phyloP scores from a whole-genome alignment of 2,113 vertebrate species.

The Oreochromis tanganicae region DNA sequence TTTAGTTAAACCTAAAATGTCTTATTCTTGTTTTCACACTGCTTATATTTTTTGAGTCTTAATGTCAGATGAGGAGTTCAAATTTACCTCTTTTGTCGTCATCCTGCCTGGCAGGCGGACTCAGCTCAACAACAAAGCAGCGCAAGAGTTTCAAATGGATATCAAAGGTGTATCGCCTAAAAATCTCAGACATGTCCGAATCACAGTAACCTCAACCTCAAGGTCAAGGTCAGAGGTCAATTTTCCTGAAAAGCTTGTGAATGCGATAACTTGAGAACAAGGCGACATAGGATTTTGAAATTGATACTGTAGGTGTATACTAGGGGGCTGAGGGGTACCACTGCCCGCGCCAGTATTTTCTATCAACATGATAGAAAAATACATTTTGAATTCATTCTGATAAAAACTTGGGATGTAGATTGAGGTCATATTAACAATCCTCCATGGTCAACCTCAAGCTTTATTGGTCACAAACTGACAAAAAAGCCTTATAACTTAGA shows the following conservation, averaged over 20 bases:
- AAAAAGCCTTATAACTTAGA: not conserved
- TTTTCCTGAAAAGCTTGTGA: not conserved
- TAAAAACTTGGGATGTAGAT: not conserved
- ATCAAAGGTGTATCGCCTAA: not conserved
- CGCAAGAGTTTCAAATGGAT: rapidly evolving
- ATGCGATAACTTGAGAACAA: not conserved
- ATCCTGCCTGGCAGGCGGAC: not conserved
- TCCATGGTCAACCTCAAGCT: not conserved
- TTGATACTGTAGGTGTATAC: not conserved
- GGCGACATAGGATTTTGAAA: not conserved
- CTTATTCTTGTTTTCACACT: not conserved
- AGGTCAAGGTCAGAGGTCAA: not conserved
- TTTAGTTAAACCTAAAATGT: not conserved
- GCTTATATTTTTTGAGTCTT: not conserved
- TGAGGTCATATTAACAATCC: not conserved
- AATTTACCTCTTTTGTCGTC: not conserved
- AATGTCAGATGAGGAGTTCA: rapidly evolving
- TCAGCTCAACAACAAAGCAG: not conserved
- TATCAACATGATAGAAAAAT: not conserved
- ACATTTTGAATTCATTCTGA: not conserved
- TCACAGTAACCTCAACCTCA: not conserved
- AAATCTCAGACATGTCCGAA: not conserved
- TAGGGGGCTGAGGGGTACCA: not conserved
- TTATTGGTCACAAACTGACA: not conserved
- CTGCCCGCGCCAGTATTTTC: not conserved